Evolutionary conservation across 2,888 invertebrate species (phyloP), one percentile per base, ranked within the genome.

Genomic region (Graphium colonna): DNA sequence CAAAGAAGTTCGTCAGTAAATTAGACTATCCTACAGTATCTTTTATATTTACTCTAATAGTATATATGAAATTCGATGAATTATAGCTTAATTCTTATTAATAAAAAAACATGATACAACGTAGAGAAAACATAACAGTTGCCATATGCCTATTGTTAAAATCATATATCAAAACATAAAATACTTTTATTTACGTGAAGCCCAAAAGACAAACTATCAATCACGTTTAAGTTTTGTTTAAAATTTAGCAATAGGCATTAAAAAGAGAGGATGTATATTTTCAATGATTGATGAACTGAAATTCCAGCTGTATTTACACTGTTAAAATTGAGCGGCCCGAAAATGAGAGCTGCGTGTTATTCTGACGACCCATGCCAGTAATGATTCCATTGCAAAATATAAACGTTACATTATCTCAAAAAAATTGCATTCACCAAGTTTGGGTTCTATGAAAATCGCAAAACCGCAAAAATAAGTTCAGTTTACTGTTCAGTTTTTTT

Each of bases 341-440:
- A 80, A 82, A 82, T 79, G 80, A 82, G 82, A 82, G 79, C 83
- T 85, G 82, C 79, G 73, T 76, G 77, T 79, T 79, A 77, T 69
- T 71, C 71, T 76, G 76, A 69, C 74, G 75, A 75, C 81, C 82
- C 84, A 83, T 36, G 9, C 13, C 9, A n/a, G 36, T 5, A 12
- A n/a, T 2, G n/a, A 13, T 36, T n/a, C n/a, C n/a, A n/a, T n/a
- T n/a, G n/a, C n/a, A n/a, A n/a, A n/a, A n/a, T n/a, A n/a, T n/a
- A n/a, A n/a, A n/a, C n/a, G n/a, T n/a, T n/a, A n/a, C n/a, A n/a
- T n/a, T n/a, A n/a, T n/a, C n/a, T n/a, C n/a, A n/a, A n/a, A n/a
- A n/a, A n/a, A n/a, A n/a, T n/a, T n/a, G n/a, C n/a, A n/a, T n/a
- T n/a, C n/a, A n/a, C n/a, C n/a, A n/a, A n/a, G n/a, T n/a, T n/a